Conservation (phyloP, 2,797 vertebrate genomes). For the Poeciliopsis paucimaculata region DNA sequence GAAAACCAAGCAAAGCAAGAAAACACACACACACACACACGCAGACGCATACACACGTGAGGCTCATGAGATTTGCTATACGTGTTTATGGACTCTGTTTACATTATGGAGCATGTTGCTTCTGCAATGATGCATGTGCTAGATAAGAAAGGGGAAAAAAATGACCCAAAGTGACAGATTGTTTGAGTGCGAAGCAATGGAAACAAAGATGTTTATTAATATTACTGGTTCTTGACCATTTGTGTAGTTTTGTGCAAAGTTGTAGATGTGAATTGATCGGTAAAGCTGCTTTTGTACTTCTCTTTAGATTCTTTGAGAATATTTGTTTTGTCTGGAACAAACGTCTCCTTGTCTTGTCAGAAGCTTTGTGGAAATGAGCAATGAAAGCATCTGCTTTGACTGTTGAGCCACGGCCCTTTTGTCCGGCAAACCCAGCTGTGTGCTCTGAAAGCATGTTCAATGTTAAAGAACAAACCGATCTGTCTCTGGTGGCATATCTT, state of each 20-base stretch:
- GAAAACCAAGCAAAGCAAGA: slow-evolving; percentile 38
- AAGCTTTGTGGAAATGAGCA: too few relatives aligned
- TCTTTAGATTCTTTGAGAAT: not conserved
- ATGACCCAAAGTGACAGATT: slow-evolving; percentile 35
- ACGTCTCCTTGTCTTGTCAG: too few relatives aligned
- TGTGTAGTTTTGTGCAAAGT: slow-evolving; percentile 6
- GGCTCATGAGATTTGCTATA: slow-evolving; percentile 26
- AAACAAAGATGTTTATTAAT: slow-evolving; percentile 33
- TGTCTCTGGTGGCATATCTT: not conserved
- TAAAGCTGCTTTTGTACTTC: slow-evolving; percentile 45
- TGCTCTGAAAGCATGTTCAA: not conserved
- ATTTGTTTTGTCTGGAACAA: too few relatives aligned
- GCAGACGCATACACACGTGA: not conserved
- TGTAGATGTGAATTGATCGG: slow-evolving; percentile 35
- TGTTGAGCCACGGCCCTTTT: not conserved
- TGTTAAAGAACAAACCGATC: not conserved
- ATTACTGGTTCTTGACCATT: slow-evolving; percentile 9
- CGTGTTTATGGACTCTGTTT: slow-evolving; percentile 40
- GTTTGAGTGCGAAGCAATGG: slow-evolving; percentile 27
- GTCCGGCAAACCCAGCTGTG: not conserved
- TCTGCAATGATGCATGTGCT: slow-evolving; percentile 28
- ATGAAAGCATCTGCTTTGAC: not conserved
- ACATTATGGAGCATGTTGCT: slow-evolving; percentile 42
- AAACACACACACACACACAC: slow-evolving; percentile 13
- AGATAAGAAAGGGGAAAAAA: slow-evolving; percentile 14